Evolutionary conservation across 2,888 invertebrate species (phyloP).

Genomic region (Pachydiplax longipennis): DNA sequence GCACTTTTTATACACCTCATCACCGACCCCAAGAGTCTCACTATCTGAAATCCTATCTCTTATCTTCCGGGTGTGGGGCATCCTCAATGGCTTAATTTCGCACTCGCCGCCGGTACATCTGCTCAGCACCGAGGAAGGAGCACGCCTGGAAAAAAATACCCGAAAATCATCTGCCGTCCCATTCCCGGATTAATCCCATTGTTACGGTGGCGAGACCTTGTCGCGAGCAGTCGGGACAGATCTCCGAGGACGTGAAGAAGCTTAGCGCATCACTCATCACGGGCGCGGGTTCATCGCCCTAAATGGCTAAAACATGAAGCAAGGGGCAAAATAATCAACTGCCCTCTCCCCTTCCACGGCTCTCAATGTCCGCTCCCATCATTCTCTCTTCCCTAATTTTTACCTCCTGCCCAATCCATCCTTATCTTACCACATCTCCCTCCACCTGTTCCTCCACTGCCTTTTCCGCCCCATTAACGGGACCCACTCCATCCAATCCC

Average conservation of each 20-base stretch:
- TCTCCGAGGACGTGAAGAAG: neutral
- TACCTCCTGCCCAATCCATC: constrained; percentile 15
- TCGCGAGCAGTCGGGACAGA: neutral
- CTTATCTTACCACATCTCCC: constrained; percentile 22
- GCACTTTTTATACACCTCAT: neutral
- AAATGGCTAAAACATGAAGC: constrained; percentile 27
- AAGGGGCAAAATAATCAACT: constrained; percentile 32
- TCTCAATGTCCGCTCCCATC: neutral
- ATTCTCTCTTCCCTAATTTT: constrained; percentile 23
- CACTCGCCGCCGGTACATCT: neutral
- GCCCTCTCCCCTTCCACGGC: neutral
- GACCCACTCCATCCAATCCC: constrained; percentile 37
- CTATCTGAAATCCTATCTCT: neutral
- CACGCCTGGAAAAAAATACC: neutral
- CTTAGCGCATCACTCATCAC: neutral
- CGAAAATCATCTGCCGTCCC: neutral
- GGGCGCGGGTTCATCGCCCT: constrained; percentile 3
- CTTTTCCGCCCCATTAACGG: constrained; percentile 35
- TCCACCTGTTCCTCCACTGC: neutral
- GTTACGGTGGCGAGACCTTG: neutral
- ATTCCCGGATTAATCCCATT: neutral
- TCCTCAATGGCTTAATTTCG: neutral
- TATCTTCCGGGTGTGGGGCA: neutral
- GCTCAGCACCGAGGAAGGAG: neutral
- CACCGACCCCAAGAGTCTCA: neutral